phyloP scores from a whole-genome alignment of 2,888 invertebrate genomes.

The Trachelus troglodyta region DNA sequence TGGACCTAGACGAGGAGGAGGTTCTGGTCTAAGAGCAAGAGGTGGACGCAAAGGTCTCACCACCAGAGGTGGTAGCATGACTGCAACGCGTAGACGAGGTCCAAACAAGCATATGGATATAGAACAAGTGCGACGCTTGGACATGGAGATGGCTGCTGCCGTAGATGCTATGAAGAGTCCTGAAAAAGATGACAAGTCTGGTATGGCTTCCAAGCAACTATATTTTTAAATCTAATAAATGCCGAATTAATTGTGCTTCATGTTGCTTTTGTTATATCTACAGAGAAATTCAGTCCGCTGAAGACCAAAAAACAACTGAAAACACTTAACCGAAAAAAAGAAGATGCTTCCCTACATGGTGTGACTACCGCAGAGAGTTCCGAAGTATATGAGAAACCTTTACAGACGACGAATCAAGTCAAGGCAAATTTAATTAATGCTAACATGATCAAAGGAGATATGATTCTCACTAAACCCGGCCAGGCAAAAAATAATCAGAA shows the following conservation, averaged over 20 bases:
- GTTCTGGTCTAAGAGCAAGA: constrained; percentile 48
- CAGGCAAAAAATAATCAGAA: constrained; percentile 55
- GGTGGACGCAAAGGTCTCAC: constrained; percentile 61
- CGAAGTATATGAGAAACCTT: constrained; percentile 41
- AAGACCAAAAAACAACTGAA: constrained; percentile 50
- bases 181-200: constrained; percentile 54
- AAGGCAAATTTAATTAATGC: constrained; percentile 69
- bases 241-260: background rate
- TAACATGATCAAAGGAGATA: constrained; percentile 63
- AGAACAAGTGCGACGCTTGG: constrained; percentile 60
- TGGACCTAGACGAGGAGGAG: constrained; percentile 50
- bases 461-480: constrained; percentile 62
- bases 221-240: constrained; percentile 1
- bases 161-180: constrained; percentile 63
- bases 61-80: constrained; percentile 59
- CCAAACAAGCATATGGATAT: constrained; percentile 59
- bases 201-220: constrained; percentile 25
- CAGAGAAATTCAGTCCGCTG: constrained; percentile 35
- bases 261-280: background rate
- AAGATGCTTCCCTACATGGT: constrained; percentile 34
- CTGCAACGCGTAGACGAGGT: constrained; percentile 50
- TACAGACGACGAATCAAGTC: constrained; percentile 63
- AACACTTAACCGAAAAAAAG: constrained; percentile 50
- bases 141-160: constrained; percentile 65
- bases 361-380: background rate